phyloP scores from a whole-genome alignment of 30 jellyfish, hydroid and myxozoan species.

The Cassiopea andromeda region DNA sequence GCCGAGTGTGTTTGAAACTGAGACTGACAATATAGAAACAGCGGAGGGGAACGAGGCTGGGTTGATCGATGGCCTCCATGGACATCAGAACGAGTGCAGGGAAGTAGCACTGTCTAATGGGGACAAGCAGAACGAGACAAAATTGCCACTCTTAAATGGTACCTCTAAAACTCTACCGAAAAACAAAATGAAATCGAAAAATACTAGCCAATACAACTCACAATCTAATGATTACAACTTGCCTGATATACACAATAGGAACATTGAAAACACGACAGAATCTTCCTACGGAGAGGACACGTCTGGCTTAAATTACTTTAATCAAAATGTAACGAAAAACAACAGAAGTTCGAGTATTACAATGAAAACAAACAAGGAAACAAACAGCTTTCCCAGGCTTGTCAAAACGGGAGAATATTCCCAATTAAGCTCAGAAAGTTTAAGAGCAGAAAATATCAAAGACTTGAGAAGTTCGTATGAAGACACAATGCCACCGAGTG shows the following conservation, averaged over 20 bases:
- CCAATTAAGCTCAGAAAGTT: neutral
- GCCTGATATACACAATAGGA: neutral
- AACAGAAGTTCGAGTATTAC: neutral
- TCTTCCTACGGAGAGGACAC: neutral
- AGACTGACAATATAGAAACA: neutral
- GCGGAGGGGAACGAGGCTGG: neutral
- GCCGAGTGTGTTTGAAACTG: conserved; percentile 23
- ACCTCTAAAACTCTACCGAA: neutral
- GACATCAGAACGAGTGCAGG: neutral
- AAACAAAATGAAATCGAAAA: neutral
- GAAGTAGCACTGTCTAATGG: neutral
- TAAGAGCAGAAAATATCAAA: neutral
- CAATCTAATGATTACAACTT: neutral
- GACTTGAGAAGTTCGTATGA: neutral
- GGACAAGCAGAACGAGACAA: neutral
- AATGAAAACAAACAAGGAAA: neutral
- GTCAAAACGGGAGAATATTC: neutral
- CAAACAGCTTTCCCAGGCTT: neutral
- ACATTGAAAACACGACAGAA: neutral
- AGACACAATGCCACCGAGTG: neutral
- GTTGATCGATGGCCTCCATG: too few species aligned
- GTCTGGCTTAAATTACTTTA: neutral
- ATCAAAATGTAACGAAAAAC: neutral
- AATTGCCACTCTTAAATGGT: neutral
- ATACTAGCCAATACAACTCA: neutral